phyloP scores from a whole-genome alignment of 2,888 invertebrate genomes.

The Thymelicus lineola region DNA sequence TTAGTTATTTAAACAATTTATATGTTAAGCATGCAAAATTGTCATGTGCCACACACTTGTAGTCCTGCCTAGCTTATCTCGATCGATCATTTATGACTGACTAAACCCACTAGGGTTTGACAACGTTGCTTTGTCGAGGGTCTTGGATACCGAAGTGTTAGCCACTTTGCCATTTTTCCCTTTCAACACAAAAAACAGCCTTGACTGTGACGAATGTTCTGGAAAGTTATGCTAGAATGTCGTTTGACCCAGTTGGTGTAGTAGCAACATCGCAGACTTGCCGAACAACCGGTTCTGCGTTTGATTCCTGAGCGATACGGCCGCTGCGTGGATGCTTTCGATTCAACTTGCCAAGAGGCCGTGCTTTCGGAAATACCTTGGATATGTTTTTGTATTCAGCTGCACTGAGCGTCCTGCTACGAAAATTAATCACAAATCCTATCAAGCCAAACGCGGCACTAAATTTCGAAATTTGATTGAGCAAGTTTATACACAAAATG shows the following conservation, averaged over 20 bases:
- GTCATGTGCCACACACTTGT: too few species aligned
- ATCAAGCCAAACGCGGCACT: too few species aligned
- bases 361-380: slow-evolving; percentile 9
- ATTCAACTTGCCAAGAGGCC: slow-evolving; percentile 17
- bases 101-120: too few species aligned
- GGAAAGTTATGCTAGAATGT: slow-evolving; percentile 42
- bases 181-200: slow-evolving; percentile 19
- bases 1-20: too few species aligned
- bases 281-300: slow-evolving; percentile 42
- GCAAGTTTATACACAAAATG: too few species aligned
- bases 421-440: too few species aligned
- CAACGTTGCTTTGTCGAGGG: too few species aligned
- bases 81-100: too few species aligned
- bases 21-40: too few species aligned
- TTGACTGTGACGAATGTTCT: slow-evolving; percentile 39
- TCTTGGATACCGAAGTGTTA: too few species aligned
- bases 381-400: not conserved
- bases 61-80: too few species aligned
- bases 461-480: too few species aligned
- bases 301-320: slow-evolving; percentile 40
- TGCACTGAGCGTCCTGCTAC: not conserved
- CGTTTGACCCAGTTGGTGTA: slow-evolving; percentile 41
- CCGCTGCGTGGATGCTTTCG: slow-evolving; percentile 32
- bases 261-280: slow-evolving; percentile 31
- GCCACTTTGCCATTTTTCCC: not conserved